phyloP scores from a whole-genome alignment of 2,113 vertebrate species.

The Stigmatopora nigra region DNA sequence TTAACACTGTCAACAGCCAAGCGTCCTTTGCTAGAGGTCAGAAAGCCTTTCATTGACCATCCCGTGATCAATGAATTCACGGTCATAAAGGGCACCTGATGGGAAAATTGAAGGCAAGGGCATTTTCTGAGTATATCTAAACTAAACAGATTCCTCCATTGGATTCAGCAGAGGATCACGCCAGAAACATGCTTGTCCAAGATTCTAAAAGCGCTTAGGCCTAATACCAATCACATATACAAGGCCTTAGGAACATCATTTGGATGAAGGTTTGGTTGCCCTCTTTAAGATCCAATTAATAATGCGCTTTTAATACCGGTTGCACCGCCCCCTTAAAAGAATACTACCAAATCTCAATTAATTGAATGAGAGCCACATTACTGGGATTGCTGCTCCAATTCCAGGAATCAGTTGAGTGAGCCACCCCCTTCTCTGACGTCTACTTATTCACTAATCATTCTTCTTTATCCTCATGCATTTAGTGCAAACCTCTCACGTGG shows the following conservation, averaged over 20 bases:
- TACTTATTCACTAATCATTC: conserved; percentile 23
- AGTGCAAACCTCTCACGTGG: background rate
- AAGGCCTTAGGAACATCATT: conserved; percentile 12
- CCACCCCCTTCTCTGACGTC: conserved; percentile 7
- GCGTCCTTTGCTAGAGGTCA: conserved; percentile 57
- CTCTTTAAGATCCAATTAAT: background rate
- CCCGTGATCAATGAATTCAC: conserved; percentile 15
- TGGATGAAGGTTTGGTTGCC: conserved; percentile 5
- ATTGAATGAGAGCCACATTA: background rate
- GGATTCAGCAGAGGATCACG: conserved; percentile 10
- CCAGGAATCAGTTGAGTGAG: conserved; percentile 1
- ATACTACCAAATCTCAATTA: background rate
- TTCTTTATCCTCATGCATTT: conserved; percentile 12
- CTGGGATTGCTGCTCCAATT: background rate
- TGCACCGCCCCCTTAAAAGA: background rate
- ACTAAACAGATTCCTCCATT: conserved; percentile 10
- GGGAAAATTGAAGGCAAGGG: conserved; percentile 12
- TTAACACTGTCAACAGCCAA: conserved; percentile 21
- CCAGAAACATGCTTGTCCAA: conserved; percentile 43
- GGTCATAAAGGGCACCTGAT: conserved; percentile 25
- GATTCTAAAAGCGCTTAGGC: conserved; percentile 52
- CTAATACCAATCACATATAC: conserved; percentile 22
- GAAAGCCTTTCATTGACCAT: conserved; percentile 27
- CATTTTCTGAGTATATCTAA: conserved; percentile 15
- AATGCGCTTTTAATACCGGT: background rate